Conservation (phyloP, 2,113 vertebrate species). For the Serinus canaria region DNA sequence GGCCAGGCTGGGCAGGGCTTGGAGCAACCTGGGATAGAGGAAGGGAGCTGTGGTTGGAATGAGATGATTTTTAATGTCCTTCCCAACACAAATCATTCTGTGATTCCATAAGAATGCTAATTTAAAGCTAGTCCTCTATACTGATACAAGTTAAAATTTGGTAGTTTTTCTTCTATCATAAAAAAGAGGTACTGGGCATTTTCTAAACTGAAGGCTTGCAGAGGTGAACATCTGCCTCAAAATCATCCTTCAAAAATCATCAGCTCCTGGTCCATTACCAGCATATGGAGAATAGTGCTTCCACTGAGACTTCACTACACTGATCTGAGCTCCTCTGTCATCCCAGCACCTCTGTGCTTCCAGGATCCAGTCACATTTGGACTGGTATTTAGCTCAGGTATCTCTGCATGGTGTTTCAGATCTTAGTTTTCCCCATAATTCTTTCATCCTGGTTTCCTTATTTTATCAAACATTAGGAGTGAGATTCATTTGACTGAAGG, state of each 20-base stretch:
- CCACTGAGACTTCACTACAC: fast-evolving
- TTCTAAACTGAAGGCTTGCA: not conserved
- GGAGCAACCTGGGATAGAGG: not conserved
- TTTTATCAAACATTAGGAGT: not conserved
- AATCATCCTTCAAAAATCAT: not conserved
- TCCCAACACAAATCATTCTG: not conserved
- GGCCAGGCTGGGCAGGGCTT: fast-evolving
- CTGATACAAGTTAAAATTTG: not conserved
- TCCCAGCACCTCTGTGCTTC: not conserved
- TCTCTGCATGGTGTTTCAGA: not conserved
- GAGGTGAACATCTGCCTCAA: not conserved
- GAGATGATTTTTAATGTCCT: fast-evolving
- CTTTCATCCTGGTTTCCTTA: not conserved
- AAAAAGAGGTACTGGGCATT: not conserved
- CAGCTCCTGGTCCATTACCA: not conserved
- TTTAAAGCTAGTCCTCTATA: not conserved
- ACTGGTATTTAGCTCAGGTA: not conserved
- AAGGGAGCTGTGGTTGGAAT: not conserved
- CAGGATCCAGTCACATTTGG: not conserved
- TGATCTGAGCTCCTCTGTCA: not conserved
- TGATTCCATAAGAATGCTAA: fast-evolving
- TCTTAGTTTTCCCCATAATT: not conserved
- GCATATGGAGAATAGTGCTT: not conserved
- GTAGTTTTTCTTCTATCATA: not conserved
- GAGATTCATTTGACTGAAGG: not conserved